phyloP scores from a whole-genome alignment of 2,113 vertebrate genomes.

The Melanerpes aurifrons region DNA sequence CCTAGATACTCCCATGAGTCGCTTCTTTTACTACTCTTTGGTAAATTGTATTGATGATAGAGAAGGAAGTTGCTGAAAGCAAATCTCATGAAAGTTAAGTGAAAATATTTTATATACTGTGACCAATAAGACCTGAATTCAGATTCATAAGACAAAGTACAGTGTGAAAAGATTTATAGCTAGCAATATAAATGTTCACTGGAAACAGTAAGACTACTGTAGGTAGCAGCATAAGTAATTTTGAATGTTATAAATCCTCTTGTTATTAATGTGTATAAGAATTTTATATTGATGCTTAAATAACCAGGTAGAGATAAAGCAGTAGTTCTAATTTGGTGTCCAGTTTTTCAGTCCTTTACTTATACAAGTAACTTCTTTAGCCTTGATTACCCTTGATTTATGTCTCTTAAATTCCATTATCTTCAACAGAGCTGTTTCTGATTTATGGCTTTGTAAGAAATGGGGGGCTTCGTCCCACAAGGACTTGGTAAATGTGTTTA shows the following conservation, averaged over 20 bases:
- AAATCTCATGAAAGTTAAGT: conserved; percentile 52
- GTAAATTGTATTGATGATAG: conserved; percentile 37
- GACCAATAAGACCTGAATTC: conserved; percentile 1
- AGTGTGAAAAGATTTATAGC: conserved; percentile 35
- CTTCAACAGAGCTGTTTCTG: conserved; percentile 29
- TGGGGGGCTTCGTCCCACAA: background rate
- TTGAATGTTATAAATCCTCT: background rate
- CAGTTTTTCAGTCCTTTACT: conserved; percentile 9
- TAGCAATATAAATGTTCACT: conserved; percentile 25
- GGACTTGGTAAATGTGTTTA: background rate
- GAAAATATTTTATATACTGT: background rate
- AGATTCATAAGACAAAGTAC: conserved; percentile 38
- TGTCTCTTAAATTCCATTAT: conserved; percentile 28
- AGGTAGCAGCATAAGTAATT: background rate
- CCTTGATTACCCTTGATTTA: conserved; percentile 16
- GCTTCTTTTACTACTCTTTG: conserved; percentile 29
- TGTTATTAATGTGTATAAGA: conserved; percentile 24
- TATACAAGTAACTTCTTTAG: background rate
- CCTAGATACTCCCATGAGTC: background rate
- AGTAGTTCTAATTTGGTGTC: background rate
- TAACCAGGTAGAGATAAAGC: conserved; percentile 7
- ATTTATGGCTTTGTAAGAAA: conserved; percentile 9
- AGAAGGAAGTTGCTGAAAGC: conserved; percentile 30
- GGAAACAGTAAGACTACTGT: conserved; percentile 24
- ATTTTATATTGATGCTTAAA: conserved; percentile 45